Evolutionary conservation across 1,140 invertebrate genomes (phyloP).

Genomic region (Phymorhynchus buccinoides): DNA sequence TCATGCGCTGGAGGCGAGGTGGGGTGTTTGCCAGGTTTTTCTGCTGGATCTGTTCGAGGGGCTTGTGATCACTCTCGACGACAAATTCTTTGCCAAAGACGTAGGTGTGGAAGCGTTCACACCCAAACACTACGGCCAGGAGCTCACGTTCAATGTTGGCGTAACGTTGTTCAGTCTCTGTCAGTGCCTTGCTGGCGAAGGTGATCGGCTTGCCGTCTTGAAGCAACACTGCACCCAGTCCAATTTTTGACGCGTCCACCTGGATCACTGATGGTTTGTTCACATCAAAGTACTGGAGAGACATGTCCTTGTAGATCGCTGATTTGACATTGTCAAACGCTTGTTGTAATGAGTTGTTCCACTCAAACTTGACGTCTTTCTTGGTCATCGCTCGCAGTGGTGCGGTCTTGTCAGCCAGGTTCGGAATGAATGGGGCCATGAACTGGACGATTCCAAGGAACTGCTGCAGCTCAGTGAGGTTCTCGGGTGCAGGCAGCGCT

Average conservation of each 20-base stretch:
- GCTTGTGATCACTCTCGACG: slow-evolving; percentile 66
- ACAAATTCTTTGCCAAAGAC: slow-evolving; percentile 52
- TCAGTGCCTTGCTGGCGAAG: slow-evolving; percentile 72
- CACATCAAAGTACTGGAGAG: slow-evolving; percentile 40
- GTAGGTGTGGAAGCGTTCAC: slow-evolving; percentile 48
- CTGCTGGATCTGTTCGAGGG: slow-evolving; percentile 67
- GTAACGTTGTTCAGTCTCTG: slow-evolving; percentile 71
- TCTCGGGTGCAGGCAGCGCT: not conserved
- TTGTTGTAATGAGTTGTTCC: not conserved
- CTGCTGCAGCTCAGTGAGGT: too few relatives aligned
- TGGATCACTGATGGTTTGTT: slow-evolving; percentile 21
- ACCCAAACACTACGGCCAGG: slow-evolving; percentile 41
- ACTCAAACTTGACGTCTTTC: not conserved
- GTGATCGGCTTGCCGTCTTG: slow-evolving; percentile 73
- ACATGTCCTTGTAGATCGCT: not conserved
- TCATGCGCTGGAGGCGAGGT: slow-evolving; percentile 68
- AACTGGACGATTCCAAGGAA: not conserved
- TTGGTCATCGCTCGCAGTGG: not conserved
- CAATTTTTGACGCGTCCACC: slow-evolving; percentile 57
- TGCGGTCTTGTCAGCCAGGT: not conserved
- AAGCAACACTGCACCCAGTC: slow-evolving; percentile 71
- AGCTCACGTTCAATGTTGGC: slow-evolving; percentile 67
- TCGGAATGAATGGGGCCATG: not conserved
- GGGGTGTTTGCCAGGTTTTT: slow-evolving; percentile 60
- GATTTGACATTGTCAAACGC: not conserved